Evolutionary conservation across 2,888 invertebrate genomes (phyloP).

Genomic region (Drosophila helvetica): DNA sequence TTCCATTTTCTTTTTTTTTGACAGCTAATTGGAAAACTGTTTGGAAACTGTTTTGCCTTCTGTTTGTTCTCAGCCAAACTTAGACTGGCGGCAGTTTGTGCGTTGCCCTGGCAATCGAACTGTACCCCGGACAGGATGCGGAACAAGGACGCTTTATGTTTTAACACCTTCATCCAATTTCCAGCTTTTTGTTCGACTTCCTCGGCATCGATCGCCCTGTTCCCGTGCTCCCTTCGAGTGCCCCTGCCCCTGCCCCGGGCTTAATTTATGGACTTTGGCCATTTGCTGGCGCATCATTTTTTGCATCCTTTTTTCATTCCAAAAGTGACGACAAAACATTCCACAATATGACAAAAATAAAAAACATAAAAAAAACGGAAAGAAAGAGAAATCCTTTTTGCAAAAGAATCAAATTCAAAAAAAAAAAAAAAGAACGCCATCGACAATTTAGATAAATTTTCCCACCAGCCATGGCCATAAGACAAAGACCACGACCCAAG

Average conservation of each 20-base stretch:
- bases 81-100: conserved; percentile 29
- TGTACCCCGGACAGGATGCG: conserved; percentile 22
- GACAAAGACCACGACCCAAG: conserved; percentile 70
- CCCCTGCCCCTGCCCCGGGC: conserved; percentile 49
- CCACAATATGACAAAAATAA: conserved; percentile 81
- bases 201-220: conserved; percentile 61
- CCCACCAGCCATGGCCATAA: conserved; percentile 80
- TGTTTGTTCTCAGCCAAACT: conserved; percentile 29
- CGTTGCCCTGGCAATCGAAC: conserved; percentile 30
- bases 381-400: conserved; percentile 72
- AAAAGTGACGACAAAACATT: conserved; percentile 83
- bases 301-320: conserved; percentile 23
- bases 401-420: conserved; percentile 52
- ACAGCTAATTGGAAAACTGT: conserved; percentile 69
- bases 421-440: conserved; percentile 63
- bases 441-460: conserved; percentile 82
- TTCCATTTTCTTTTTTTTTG: conserved; percentile 31
- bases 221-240: conserved; percentile 28
- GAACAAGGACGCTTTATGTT: conserved; percentile 69
- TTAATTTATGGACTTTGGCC: conserved; percentile 82
- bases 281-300: conserved; percentile 66
- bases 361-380: conserved; percentile 46
- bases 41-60: conserved; percentile 26
- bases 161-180: conserved; percentile 83
- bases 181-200: conserved; percentile 61